Evolutionary conservation across 2,113 vertebrate species (phyloP), one percentile per base, ranked within the genome.

Genomic region (Psilopsiagon aurifrons): DNA sequence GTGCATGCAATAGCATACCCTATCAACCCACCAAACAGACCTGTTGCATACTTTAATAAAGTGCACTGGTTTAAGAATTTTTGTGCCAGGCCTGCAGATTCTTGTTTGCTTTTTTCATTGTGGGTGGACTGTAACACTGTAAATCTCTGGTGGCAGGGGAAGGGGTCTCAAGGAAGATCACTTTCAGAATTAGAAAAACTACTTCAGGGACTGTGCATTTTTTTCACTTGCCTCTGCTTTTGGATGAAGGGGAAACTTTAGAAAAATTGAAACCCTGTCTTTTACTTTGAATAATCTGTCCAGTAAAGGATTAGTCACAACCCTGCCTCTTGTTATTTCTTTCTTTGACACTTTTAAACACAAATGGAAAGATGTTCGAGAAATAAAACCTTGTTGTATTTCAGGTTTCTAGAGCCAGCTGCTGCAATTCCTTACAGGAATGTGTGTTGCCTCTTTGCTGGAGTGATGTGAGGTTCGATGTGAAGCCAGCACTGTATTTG

Each of bases 391-490:
- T 15, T 23, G 16, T 10, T 23, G 11, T 6, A 12, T 54, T 80
- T 70, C 22, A 17, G 5, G 12, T 29, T 73, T 74, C 8, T 37
- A 28, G 31, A 29, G 4, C 7, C 23, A 73, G 43, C 7, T 83
- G 17, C 9, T 54, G 22, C 41, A 57, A 6, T 0, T 10, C 5
- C 22, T 86, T 28, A 6, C 2, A 47, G 41, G 27, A 55, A 9
- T 0, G 9, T 7, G 24, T 39, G 25, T 31, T 6, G 7, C 6
- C 3, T 47, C 52, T 51, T 25, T 55, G 29, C n/a, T 57, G 69
- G 28, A 66, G 14, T 0, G 2, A 31, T 16, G 7, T 19, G 24
- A 11, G 10, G n/a, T 67, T 55, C 28, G 76, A 66, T 1, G 0
- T 2, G 25, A 62, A 90, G 28, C 37, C 66, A 49, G 14, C 3